Base-by-base conservation (phyloP, 2,888 invertebrate species). In the Drosophila rubida region DNA sequence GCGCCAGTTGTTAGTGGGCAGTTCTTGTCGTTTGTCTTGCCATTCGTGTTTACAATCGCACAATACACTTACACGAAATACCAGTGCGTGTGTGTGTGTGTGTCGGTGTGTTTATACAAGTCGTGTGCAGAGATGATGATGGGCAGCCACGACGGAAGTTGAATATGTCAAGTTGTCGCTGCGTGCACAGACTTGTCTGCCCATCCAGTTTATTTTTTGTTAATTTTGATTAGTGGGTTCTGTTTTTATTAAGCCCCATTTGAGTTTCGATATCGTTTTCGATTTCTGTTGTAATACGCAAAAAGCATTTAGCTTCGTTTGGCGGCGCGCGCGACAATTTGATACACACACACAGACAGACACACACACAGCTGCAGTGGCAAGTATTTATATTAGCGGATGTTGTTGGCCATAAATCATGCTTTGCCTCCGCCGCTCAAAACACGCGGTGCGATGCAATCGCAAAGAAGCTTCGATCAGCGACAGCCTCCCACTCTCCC, bases 321-420 rank as follows among this genome's bases (percentile, higher is more conserved):
- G 19, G 19, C 19, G 19, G 19, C 19, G 32, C 51, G 39, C 46
- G 71, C 55, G 74, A 80, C 78, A 63, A 53, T 49, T 63, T 37
- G n/a, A 59, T 32, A 50, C 63, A 58, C 48, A 49, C 54, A 45
- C 41, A 49, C 30, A 41, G n/a, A n/a, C 4, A 48, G 27, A 37
- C 11, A 13, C 14, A 55, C 9, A 50, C 8, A 32, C 25, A 48
- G 14, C 27, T 13, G 13, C 2, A 44, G 16, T 3, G 41, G 48
- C 23, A 59, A 35, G 39, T 46, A 25, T 22, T 14, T 48, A 44
- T 50, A 68, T 73, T 77, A 51, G 68, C 84, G 84, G 81, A 84
- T 81, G 84, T 62, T 75, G 73, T 51, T 67, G 69, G 66, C 73
- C 78, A 82, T 84, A 81, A 84, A 78, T 84, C 84, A 84, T 81